Percentiles rank a stretch among this genome's conserved stretches.
phyloP scores from a whole-genome alignment of 1,140 invertebrate genomes.

The Argopecten irradians region DNA sequence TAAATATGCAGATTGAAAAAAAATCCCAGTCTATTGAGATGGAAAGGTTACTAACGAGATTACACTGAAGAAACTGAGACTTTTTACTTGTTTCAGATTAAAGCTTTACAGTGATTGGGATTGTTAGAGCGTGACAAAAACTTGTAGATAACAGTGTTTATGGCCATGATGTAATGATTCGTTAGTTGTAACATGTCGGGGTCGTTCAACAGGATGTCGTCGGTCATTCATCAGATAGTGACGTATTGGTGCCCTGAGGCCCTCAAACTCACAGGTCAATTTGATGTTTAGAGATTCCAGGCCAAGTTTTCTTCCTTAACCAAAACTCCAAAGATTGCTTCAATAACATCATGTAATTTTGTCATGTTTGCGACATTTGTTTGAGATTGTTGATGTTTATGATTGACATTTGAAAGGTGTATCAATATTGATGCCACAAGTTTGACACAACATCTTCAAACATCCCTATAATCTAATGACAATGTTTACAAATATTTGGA shows the following conservation, averaged over 20 bases:
- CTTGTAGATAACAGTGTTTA: background rate
- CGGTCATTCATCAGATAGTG: background rate
- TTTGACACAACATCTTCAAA: too few relatives aligned
- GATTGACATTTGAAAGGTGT: too few relatives aligned
- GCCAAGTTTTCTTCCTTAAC: background rate
- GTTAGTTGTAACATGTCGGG: background rate
- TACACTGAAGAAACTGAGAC: too few relatives aligned
- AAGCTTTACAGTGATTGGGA: too few relatives aligned
- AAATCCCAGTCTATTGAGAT: too few relatives aligned
- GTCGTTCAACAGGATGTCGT: background rate
- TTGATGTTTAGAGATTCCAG: background rate
- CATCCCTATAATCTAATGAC: too few relatives aligned
- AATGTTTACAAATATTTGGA: too few relatives aligned
- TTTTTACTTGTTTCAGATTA: too few relatives aligned
- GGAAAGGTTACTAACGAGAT: too few relatives aligned
- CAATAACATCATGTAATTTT: background rate
- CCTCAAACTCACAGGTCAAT: background rate
- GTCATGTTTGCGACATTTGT: background rate
- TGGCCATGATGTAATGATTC: background rate
- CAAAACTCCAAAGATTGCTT: background rate
- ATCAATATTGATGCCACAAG: too few relatives aligned
- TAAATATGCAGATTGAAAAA: too few relatives aligned
- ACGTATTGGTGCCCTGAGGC: background rate
- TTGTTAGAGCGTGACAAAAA: background rate
- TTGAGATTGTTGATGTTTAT: too few relatives aligned